A percentile compares a stretch with the other conserved stretches of the same genome.
Conservation (phyloP, 2,888 invertebrate species). For the Thyatira batis region DNA sequence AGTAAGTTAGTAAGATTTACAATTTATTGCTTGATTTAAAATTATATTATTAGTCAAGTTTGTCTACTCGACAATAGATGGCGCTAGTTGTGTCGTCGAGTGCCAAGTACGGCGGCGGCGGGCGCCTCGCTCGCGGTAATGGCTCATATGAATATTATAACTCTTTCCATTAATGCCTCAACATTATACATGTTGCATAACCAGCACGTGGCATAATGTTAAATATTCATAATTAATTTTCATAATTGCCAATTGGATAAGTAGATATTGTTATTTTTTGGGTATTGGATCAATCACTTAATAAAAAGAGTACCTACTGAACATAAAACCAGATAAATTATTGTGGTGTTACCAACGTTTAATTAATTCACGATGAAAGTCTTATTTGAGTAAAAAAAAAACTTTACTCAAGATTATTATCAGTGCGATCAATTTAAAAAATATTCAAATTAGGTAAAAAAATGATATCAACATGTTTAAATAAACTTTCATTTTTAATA, state of each 20-base stretch:
- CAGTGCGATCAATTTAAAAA: not conserved
- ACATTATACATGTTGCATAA: not conserved
- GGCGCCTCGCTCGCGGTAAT: not conserved
- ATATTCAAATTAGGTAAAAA: not conserved
- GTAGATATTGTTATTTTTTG: not conserved
- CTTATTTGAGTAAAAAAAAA: not conserved
- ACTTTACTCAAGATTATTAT: not conserved
- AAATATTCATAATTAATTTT: not conserved
- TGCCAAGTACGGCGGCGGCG: not conserved
- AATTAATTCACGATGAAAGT: not conserved
- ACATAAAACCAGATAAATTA: not conserved
- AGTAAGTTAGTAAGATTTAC: not conserved
- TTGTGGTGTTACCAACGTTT: no score
- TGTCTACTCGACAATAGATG: slow-evolving; percentile 60
- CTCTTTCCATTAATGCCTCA: not conserved
- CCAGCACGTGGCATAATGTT: not conserved
- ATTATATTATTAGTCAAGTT: slow-evolving; percentile 21
- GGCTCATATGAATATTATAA: not conserved
- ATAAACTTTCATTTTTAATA: not conserved
- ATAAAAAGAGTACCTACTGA: no score
- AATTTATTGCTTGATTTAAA: not conserved
- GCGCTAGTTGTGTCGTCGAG: slow-evolving; percentile 34
- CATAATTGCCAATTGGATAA: not conserved
- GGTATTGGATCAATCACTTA: not conserved
- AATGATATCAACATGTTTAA: not conserved